phyloP scores from a whole-genome alignment of 2,888 invertebrate genomes.

The Ormyrus labotus region DNA sequence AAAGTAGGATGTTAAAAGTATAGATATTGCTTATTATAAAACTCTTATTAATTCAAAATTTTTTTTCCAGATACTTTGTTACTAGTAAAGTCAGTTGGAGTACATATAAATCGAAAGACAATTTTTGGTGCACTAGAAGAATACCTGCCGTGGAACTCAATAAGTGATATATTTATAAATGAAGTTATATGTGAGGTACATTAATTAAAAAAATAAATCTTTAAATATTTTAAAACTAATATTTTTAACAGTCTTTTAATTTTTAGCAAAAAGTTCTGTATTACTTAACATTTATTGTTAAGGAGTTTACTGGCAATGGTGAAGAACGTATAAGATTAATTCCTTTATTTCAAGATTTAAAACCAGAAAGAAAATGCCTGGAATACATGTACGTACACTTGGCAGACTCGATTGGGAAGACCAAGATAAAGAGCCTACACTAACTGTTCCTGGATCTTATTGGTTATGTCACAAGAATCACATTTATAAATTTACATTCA shows the following conservation, averaged over 20 bases:
- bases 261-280: constrained; percentile 72
- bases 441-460: constrained; percentile 72
- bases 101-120: constrained; percentile 66
- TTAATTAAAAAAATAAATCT: not conserved
- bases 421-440: constrained; percentile 63
- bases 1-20: too few species aligned
- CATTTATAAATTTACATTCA: constrained; percentile 72
- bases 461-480: constrained; percentile 72
- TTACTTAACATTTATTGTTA: constrained; percentile 70
- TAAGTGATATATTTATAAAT: constrained; percentile 72
- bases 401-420: constrained; percentile 70
- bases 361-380: constrained; percentile 74
- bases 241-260: not conserved
- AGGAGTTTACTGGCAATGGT: constrained; percentile 61
- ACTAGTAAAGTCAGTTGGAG: constrained; percentile 70
- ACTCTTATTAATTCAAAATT: not conserved
- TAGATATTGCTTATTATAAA: not conserved
- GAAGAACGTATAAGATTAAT: constrained; percentile 67
- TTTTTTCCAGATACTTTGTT: constrained; percentile 67
- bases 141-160: constrained; percentile 71
- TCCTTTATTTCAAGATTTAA: constrained; percentile 71
- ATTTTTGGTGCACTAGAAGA: constrained; percentile 59
- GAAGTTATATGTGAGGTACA: constrained; percentile 72
- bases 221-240: constrained; percentile 1
- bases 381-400: constrained; percentile 73